A percentile compares a stretch with the other conserved stretches of the same genome.
Evolutionary conservation across 2,113 vertebrate genomes (phyloP).

Genomic region (Oryzias woworae): DNA sequence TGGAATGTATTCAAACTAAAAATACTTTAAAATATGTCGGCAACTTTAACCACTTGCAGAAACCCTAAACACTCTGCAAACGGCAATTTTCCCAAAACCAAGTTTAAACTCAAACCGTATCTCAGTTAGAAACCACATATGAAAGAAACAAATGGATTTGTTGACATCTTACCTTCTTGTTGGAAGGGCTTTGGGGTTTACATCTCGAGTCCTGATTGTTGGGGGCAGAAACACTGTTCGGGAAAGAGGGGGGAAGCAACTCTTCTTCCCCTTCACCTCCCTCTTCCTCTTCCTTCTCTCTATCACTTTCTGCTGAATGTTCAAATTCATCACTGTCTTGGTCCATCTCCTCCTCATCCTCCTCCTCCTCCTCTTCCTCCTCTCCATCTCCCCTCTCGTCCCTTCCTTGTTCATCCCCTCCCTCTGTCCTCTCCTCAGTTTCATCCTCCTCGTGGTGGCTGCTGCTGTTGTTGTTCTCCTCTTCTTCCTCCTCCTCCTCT

Average conservation of each 20-base stretch:
- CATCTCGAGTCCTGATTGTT: slow-evolving; percentile 85
- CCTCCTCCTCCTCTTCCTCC: slow-evolving; percentile 82
- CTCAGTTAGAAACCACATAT: too few relatives aligned
- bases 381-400: slow-evolving; percentile 79
- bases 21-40: too few relatives aligned
- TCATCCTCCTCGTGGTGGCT: slow-evolving; percentile 82
- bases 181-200: slow-evolving; percentile 84
- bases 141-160: too few relatives aligned
- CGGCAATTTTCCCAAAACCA: too few relatives aligned
- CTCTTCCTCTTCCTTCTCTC: slow-evolving; percentile 90
- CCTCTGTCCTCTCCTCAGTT: slow-evolving; percentile 70
- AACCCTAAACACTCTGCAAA: too few relatives aligned
- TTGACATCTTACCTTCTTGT: slow-evolving; percentile 86
- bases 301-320: slow-evolving; percentile 91
- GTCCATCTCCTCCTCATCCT: slow-evolving; percentile 98
- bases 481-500: slow-evolving; percentile 82
- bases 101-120: too few relatives aligned
- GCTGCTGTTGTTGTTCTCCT: slow-evolving; percentile 76
- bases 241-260: slow-evolving; percentile 72
- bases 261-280: slow-evolving; percentile 84
- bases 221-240: slow-evolving; percentile 86
- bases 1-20: too few relatives aligned
- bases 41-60: too few relatives aligned
- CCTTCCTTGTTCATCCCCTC: slow-evolving; percentile 74
- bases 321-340: slow-evolving; percentile 98